Base-by-base conservation (phyloP, 2,113 vertebrate species). In the Psettodes erumei region DNA sequence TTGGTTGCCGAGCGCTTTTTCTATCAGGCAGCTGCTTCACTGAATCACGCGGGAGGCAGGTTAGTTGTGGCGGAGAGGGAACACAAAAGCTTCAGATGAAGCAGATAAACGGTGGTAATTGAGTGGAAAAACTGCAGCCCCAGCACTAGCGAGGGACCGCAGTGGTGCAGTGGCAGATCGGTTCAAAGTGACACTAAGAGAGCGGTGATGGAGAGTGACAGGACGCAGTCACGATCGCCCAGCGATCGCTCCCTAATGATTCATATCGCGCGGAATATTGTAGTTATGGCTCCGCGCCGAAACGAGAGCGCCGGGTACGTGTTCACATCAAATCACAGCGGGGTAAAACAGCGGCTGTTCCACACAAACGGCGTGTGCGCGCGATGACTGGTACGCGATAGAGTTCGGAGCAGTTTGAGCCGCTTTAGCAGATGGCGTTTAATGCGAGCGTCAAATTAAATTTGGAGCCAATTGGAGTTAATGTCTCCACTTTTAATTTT, bases 71-170 rank as follows among this genome's bases (percentile, higher is more conserved):
- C 25, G 5, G 37, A 53, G 65, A 37, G 51, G 23, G 40, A 65
- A 53, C 73, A 60, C 75, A 45, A 66, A 59, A 65, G 71, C 77
- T 23, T 77, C 72, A 72, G 60, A 71, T 65, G 51, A 74, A 30
- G 42, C 73, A 78, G 66, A 86, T 87, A 68, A 81, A 84, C 67
- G 66, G 19, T 10, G 50, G 59, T 72, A 84, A 86, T 71, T 84
- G 64, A 82, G 72, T 59, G 71, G 75, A 83, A 85, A 84, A 65
- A 69, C 56, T 55, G 58, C 71, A 40, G 33, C 53, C 65, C 42
- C 59, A n/a, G 56, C 48, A 55, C 25, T 27, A 35, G 19, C 7
- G 68, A 68, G 54, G 32, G 16, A 28, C 58, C 30, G 28, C 19
- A 21, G 69, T 38, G 61, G 27, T 47, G 54, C 42, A 61, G 45